Evolutionary conservation across 2,888 invertebrate genomes (phyloP), one percentile per base, ranked within the genome.

Genomic region (Ormyrus thymus): DNA sequence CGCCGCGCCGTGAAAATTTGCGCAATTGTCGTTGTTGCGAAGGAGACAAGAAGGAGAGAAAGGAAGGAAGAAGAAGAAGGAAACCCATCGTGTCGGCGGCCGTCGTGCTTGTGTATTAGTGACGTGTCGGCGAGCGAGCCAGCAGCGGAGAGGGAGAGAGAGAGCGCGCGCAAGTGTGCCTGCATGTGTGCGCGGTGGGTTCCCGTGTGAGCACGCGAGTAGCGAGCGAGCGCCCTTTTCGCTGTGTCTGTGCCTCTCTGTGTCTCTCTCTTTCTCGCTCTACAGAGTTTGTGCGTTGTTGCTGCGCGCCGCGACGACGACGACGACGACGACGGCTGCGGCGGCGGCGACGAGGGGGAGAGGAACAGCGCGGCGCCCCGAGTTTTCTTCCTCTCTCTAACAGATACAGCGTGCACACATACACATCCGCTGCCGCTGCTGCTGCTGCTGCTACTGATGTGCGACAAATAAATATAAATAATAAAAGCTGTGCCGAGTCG

Each of bases 1-100:
- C 10, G 58, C 46, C 29, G 74, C 61, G 66, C 78, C 76, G 81
- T 29, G 29, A 29, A 81, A 83, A 76, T 76, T 74, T 65, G 73
- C 69, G 70, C 73, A 73, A 79, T 75, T 81, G 55, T 70, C 76
- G 74, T 77, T 77, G 75, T 74, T 80, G 78, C 72, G 75, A 76
- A 79, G 81, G 74, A 72, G 76, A 76, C 64, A 61, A 78, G 76
- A 71, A 73, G 61, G 68, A 76, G 65, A 65, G 76, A 64, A 71
- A 71, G 70, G 15, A 61, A 70, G 68, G 65, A 72, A 64, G 70
- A 65, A 73, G 75, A 68, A 73, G 75, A 68, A 78, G 46, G 56
- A 68, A 80, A 64, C 15, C 29, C 46, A 72, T 48, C 72, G 65
- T 29, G 29, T 29, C 29, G 53, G n/a, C 46, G 62, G n/a, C 48